A percentile compares a stretch with the other conserved stretches of the same genome.
These are phyloP conservation scores for Rhopilema esculentum DNA, from an alignment of 30 jellyfish, hydroid and myxozoan genomes.

Conservation along the genomic window DNA sequence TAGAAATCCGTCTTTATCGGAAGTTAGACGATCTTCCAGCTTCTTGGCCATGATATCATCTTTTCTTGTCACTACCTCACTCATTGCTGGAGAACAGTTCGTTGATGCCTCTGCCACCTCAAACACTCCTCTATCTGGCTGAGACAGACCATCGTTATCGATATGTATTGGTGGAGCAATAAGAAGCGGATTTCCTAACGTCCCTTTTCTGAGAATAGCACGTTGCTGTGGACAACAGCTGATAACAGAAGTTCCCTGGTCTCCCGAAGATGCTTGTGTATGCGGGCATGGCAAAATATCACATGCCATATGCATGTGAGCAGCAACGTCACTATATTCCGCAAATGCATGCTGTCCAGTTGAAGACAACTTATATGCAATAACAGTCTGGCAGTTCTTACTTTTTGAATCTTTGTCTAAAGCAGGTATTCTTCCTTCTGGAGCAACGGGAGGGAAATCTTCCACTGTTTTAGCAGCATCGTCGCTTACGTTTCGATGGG, in stretches of 20 bases:
- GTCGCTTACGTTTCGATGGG: not conserved
- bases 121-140: not conserved
- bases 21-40: too few species aligned
- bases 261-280: not conserved
- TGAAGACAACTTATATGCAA: not conserved
- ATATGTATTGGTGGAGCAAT: not conserved
- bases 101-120: not conserved
- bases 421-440: not conserved
- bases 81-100: not conserved
- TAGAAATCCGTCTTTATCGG: too few species aligned
- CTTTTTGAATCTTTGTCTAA: not conserved
- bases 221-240: not conserved
- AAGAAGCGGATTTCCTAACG: not conserved
- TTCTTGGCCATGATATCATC: too few species aligned
- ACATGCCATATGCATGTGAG: slow-evolving; percentile 63
- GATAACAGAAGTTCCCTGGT: not conserved
- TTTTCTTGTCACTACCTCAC: too few species aligned
- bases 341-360: slow-evolving; percentile 2
- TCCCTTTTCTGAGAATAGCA: not conserved
- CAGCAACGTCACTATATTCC: slow-evolving; percentile 7
- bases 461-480: not conserved
- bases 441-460: not conserved
- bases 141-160: not conserved
- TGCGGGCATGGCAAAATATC: slow-evolving; percentile 77
- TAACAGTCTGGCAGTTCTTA: slow-evolving; percentile 3